A percentile compares a stretch with the other conserved stretches of the same genome.
Conservation (phyloP, 2,113 vertebrate species). For the Calyptommatus sinebrachiatus region DNA sequence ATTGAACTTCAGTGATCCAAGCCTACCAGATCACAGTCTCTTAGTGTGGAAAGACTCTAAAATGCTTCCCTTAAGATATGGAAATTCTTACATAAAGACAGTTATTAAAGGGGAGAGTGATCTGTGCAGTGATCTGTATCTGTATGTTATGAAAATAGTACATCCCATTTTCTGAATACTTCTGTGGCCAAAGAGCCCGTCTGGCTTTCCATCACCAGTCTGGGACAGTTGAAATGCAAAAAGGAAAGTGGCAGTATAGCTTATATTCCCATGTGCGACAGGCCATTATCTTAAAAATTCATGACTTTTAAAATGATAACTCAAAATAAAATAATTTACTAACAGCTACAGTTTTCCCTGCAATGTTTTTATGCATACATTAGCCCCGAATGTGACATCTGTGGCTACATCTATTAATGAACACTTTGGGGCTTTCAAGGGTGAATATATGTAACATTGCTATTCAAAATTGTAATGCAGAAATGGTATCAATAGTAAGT, state of each 20-base stretch:
- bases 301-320: not conserved
- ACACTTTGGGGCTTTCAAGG: not conserved
- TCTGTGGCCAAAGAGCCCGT: too few relatives aligned
- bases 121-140: too few relatives aligned
- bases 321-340: conserved; percentile 17
- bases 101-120: too few relatives aligned
- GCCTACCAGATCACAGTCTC: too few relatives aligned
- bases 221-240: not conserved
- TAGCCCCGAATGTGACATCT: not conserved
- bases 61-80: too few relatives aligned
- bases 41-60: too few relatives aligned
- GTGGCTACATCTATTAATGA: not conserved
- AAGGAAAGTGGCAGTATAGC: not conserved
- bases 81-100: too few relatives aligned
- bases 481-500: not conserved
- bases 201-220: not conserved
- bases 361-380: not conserved
- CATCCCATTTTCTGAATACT: not conserved
- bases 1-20: too few relatives aligned
- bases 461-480: not conserved
- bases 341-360: not conserved
- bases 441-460: not conserved
- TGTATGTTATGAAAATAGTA: not conserved
- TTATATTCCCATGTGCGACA: not conserved
- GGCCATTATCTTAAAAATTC: not conserved